Conservation (phyloP, 2,797 vertebrate species). For the Danio jaintianensis region DNA sequence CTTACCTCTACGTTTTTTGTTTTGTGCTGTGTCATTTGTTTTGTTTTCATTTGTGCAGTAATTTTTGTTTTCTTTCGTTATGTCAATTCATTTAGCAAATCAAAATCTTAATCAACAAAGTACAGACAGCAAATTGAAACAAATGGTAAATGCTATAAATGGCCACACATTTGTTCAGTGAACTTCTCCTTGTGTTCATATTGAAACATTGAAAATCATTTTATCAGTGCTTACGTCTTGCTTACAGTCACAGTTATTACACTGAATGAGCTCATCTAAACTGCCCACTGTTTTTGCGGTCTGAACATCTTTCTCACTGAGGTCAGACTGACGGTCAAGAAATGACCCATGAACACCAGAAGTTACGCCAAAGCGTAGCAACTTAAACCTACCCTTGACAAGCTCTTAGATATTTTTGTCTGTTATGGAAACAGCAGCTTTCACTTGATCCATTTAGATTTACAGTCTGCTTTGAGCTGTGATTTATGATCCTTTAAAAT, state of each 20-base stretch:
- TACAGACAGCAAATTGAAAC: background rate
- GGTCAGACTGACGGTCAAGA: background rate
- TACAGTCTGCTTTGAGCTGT: conserved; percentile 46
- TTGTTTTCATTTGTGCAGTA: too few species aligned
- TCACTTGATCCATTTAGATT: conserved; percentile 64
- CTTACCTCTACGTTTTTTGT: too few species aligned
- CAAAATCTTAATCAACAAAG: background rate
- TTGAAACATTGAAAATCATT: background rate
- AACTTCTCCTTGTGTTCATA: background rate
- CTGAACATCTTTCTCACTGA: background rate
- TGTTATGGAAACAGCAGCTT: conserved; percentile 68
- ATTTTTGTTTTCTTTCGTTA: background rate
- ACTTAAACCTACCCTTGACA: conserved; percentile 37
- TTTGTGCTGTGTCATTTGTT: background rate
- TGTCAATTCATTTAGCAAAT: background rate
- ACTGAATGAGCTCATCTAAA: conserved; percentile 1
- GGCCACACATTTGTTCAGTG: background rate
- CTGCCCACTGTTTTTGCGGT: background rate
- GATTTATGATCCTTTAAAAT: conserved; percentile 61
- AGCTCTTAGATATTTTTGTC: conserved; percentile 69
- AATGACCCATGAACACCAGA: background rate
- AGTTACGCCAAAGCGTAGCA: background rate
- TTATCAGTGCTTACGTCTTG: background rate
- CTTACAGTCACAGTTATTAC: background rate
- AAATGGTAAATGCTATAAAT: background rate